Conservation (phyloP, 1,140 invertebrate species). For the Maniola jurtina region DNA sequence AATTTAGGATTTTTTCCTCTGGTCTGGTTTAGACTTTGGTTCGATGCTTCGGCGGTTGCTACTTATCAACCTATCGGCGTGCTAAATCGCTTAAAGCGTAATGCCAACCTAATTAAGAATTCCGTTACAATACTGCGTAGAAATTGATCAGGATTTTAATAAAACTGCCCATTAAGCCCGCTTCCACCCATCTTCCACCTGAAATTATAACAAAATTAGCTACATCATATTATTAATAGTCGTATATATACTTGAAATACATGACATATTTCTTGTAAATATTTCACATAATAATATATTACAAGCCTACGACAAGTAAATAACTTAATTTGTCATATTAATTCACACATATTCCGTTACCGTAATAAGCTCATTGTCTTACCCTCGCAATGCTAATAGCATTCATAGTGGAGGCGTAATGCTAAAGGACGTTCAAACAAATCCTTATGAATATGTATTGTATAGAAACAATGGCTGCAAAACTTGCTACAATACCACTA, state of each 20-base stretch:
- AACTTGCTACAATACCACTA: conserved; percentile 32
- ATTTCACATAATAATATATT: conserved; percentile 12
- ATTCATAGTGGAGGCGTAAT: conserved; percentile 48
- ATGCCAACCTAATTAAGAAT: too few species aligned
- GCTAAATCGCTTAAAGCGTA: too few species aligned
- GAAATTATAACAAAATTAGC: too few species aligned
- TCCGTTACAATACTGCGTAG: too few species aligned
- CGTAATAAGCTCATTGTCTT: conserved; percentile 13
- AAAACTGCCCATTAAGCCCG: too few species aligned
- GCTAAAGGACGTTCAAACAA: conserved; percentile 55
- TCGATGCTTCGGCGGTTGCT: too few species aligned
- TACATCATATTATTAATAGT: too few species aligned
- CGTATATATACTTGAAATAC: not conserved
- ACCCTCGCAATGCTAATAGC: conserved; percentile 44
- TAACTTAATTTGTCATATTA: conserved; percentile 22
- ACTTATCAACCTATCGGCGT: too few species aligned
- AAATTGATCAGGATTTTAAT: too few species aligned
- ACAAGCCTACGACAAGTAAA: conserved; percentile 10
- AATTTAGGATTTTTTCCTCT: too few species aligned
- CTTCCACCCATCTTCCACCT: too few species aligned
- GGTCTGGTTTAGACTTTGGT: too few species aligned
- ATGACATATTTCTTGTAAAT: not conserved
- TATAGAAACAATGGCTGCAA: conserved; percentile 26
- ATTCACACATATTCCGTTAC: conserved; percentile 5
- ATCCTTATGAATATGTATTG: conserved; percentile 60